Evolutionary conservation across 2,888 invertebrate genomes (phyloP), one percentile per base, ranked within the genome.

Genomic region (Eristalis intricaria): DNA sequence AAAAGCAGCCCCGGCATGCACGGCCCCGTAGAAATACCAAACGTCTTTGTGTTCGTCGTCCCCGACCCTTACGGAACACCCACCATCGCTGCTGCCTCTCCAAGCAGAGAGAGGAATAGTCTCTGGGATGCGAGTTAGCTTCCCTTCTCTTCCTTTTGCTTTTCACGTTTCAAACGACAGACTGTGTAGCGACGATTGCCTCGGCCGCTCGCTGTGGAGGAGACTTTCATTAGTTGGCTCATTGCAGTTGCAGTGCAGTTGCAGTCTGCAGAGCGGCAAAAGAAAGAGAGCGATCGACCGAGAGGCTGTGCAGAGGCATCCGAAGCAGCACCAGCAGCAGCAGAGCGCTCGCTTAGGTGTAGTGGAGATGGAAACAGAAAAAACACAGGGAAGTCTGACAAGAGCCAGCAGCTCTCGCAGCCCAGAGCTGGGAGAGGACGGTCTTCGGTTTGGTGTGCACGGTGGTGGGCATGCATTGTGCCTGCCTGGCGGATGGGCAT

Each of bases 311-410:
- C 74, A 85, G 64, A 56, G 65, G 75, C 76, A 76, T 43, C 61
- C 50, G 8, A n/a, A 38, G 23, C 15, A 38, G 56, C 60, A 38
- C 19, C 15, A 38, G 56, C 60, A 66, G 70, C 63, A 60, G 60
- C 64, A 58, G 40, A 64, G 60, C 60, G 66, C 70, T 71, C 66
- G 68, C 65, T 75, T 84, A 38, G 75, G 80, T 43, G 43, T 70
- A 84, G 80, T 73, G 76, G 79, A 84, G 84, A 79, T 84, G 58
- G 73, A 74, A n/a, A n/a, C n/a, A n/a, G n/a, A n/a, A n/a, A n/a
- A 79, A 87, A 87, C 84, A 84, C 84, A 84, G 80, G 80, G 87
- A 84, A 84, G 84, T 79, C 87, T 66, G 73, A 74, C 84, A 87
- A 87, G 79, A 84, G 87, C 66, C 76, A 65, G 50, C 78, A 50